Evolutionary conservation across 2,888 invertebrate genomes (phyloP).

Genomic region (Thumatha senex): DNA sequence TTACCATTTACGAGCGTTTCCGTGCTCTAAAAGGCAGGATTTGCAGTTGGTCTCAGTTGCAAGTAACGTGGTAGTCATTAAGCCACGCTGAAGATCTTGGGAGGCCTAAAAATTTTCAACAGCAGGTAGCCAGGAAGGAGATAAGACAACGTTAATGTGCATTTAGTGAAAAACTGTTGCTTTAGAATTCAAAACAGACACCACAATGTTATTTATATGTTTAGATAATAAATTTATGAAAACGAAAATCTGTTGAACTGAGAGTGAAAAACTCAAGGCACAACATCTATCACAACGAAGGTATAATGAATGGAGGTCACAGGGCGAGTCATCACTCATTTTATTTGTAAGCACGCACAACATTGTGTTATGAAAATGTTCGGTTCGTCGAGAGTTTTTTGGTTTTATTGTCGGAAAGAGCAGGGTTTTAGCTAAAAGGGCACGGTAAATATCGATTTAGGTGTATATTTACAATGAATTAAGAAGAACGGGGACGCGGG

Average conservation of each 20-base stretch:
- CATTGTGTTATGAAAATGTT: constrained; percentile 10
- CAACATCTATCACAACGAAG: constrained; percentile 8
- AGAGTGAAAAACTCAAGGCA: constrained; percentile 6
- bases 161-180: too few relatives aligned
- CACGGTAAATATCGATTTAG: constrained; percentile 7
- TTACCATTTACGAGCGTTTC: too few relatives aligned
- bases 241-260: constrained; percentile 3
- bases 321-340: constrained; percentile 17
- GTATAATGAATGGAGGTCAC: constrained; percentile 13
- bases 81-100: too few relatives aligned
- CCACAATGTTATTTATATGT: too few relatives aligned
- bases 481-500: too few relatives aligned
- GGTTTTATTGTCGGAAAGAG: constrained; percentile 3
- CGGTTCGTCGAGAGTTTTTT: constrained; percentile 3
- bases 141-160: too few relatives aligned
- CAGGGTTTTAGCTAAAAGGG: constrained; percentile 2
- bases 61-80: too few relatives aligned
- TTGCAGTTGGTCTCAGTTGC: too few relatives aligned
- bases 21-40: too few relatives aligned
- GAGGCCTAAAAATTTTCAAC: too few relatives aligned
- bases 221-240: constrained; percentile 10
- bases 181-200: too few relatives aligned
- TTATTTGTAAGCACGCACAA: constrained; percentile 16
- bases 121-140: too few relatives aligned
- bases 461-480: background rate